Evolutionary conservation across 2,888 invertebrate genomes (phyloP).

Genomic region (Euzophera pinguis): DNA sequence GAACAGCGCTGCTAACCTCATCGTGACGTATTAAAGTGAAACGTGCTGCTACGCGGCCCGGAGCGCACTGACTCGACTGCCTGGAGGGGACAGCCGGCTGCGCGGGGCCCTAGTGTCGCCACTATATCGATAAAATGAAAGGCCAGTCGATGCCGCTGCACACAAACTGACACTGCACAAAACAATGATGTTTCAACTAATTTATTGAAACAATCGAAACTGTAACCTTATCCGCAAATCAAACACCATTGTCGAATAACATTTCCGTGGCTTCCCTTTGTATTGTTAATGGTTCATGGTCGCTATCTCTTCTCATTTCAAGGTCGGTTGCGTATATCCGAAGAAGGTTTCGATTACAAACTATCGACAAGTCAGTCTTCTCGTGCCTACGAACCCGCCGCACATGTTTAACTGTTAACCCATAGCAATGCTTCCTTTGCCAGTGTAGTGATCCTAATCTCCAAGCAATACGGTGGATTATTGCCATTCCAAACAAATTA

Average conservation of each 20-base stretch:
- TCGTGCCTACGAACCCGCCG: conserved; percentile 50
- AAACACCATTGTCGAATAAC: conserved; percentile 24
- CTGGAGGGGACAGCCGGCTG: conserved; percentile 48
- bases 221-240: conserved; percentile 19
- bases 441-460: conserved; percentile 31
- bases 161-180: neutral
- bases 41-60: conserved; percentile 46
- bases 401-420: conserved; percentile 51
- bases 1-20: conserved; percentile 57
- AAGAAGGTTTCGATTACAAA: neutral
- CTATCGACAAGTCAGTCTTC: conserved; percentile 2
- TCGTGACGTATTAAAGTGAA: conserved; percentile 37
- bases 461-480: conserved; percentile 29
- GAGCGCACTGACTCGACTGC: conserved; percentile 46
- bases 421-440: conserved; percentile 31
- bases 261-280: conserved; percentile 20
- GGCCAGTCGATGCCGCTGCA: neutral
- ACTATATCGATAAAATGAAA: conserved; percentile 5
- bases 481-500: conserved; percentile 20
- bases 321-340: neutral
- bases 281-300: conserved; percentile 20
- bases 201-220: conserved; percentile 11
- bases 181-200: conserved; percentile 9
- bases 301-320: conserved; percentile 3
- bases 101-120: conserved; percentile 55